phyloP scores from a whole-genome alignment of 2,888 invertebrate species.

The Pheosia tremula region DNA sequence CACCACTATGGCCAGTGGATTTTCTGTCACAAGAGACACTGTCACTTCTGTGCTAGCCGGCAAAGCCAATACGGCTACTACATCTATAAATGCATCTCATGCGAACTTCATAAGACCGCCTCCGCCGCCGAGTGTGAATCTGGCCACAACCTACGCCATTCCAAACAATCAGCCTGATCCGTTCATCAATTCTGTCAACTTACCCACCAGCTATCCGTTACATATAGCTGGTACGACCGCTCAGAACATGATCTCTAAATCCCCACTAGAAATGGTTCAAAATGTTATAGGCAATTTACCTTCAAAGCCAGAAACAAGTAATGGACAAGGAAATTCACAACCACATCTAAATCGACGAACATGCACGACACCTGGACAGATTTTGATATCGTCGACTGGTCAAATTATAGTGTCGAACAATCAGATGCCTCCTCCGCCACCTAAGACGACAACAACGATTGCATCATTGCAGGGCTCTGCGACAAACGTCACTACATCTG shows the following conservation, averaged over 20 bases:
- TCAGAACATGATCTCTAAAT: constrained; percentile 82
- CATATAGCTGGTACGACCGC: constrained; percentile 80
- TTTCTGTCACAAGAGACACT: constrained; percentile 91
- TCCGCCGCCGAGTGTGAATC: constrained; percentile 72
- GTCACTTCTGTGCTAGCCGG: constrained; percentile 92
- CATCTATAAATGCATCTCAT: constrained; percentile 88
- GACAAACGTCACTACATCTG: constrained; percentile 87
- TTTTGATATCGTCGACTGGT: constrained; percentile 90
- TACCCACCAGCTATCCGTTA: constrained; percentile 73
- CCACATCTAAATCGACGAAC: constrained; percentile 55
- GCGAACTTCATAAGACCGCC: constrained; percentile 73
- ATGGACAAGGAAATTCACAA: constrained; percentile 70
- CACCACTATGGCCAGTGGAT: constrained; percentile 87
- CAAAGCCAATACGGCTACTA: constrained; percentile 90
- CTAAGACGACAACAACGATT: constrained; percentile 80
- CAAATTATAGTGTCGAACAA: constrained; percentile 89
- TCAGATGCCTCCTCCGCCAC: constrained; percentile 88
- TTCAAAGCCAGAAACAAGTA: constrained; percentile 64
- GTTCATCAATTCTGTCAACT: constrained; percentile 75
- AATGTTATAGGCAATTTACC: constrained; percentile 89
- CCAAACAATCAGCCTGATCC: constrained; percentile 79
- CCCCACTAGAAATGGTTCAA: constrained; percentile 91
- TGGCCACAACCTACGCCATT: constrained; percentile 74
- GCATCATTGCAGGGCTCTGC: constrained; percentile 86
- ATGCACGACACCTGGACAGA: constrained; percentile 85